Base-by-base conservation (phyloP, 64 coral and sea anemone species). In the Stylophora pistillata region DNA sequence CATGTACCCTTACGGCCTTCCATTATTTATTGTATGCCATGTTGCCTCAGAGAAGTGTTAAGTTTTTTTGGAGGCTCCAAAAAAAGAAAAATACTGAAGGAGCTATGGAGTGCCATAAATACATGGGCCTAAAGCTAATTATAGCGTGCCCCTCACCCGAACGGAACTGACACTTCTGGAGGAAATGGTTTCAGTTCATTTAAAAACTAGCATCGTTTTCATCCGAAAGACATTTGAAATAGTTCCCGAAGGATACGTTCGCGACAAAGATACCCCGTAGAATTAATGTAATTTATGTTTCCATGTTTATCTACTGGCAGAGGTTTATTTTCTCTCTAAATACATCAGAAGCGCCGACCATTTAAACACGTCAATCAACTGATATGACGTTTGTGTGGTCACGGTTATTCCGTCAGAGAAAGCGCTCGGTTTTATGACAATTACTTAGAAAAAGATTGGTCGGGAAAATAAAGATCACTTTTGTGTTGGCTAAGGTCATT, bases 331-430 rank as follows among this genome's bases (percentile, higher is more conserved):
- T 30, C 30, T 63, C 52, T 41, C 33, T 66, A 69, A 69, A 69
- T 83, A 20, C 29, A 68, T 69, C 59, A 83, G 53, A 69, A 25
- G 79, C 37, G 21, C 79, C 78, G 78, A 81, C 78, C 21, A 83
- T 83, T 34, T 34, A 34, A 17, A 5, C 29, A 15, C 15, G 6
- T 34, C 55, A 30, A 1, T 62, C 29, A 12, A 31, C 57, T 34
- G 54, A 81, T 34, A 79, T 81, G 58, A 34, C 30, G 29, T 32
- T 81, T 29, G 18, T 33, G 77, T 79, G 53, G 26, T 79, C 23
- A 29, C 15, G 17, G 2, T 26, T 58, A 20, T 74, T 47, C 31
- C 17, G 31, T 31, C 21, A 23, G 21, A 2, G 47, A 32, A 13
- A 74, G 12, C 73, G 15, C 13, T 31, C 52, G 21, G 54, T 6